Conservation (phyloP, 2,113 vertebrate genomes). For the Callipepla californica region DNA sequence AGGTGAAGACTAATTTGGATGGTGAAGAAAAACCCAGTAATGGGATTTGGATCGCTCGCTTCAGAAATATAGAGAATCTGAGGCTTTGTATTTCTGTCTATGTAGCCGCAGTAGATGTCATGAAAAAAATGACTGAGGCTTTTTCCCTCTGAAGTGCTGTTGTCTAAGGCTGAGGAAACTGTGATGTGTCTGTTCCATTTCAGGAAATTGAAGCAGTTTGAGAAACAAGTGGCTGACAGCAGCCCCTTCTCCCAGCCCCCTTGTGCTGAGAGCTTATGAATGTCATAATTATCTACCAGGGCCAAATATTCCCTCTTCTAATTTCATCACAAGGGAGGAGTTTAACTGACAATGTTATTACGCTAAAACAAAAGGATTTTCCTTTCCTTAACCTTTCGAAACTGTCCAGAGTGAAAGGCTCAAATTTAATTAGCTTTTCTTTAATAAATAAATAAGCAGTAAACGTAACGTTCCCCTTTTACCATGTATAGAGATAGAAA, state of each 20-base stretch:
- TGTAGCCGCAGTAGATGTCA: constrained; percentile 63
- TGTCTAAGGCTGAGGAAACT: constrained; percentile 40
- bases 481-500: neutral
- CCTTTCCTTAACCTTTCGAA: constrained; percentile 47
- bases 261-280: constrained; percentile 57
- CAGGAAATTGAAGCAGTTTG: constrained; percentile 66
- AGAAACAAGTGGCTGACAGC: constrained; percentile 49
- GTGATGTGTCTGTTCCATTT: constrained; percentile 65
- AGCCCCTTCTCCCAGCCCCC: neutral
- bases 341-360: constrained; percentile 21
- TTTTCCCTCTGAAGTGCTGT: constrained; percentile 61
- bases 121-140: constrained; percentile 41
- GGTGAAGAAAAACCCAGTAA: neutral
- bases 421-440: constrained; percentile 30
- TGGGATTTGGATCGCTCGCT: neutral
- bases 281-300: constrained; percentile 68
- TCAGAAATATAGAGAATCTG: constrained; percentile 38
- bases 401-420: neutral
- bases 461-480: neutral
- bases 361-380: neutral
- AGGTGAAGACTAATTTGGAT: neutral
- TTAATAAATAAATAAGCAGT: neutral
- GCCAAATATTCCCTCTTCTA: constrained; percentile 57
- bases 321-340: constrained; percentile 46
- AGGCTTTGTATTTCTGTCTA: constrained; percentile 51